phyloP scores from a whole-genome alignment of 2,797 vertebrate species.

The Petrocephalus sullivani region DNA sequence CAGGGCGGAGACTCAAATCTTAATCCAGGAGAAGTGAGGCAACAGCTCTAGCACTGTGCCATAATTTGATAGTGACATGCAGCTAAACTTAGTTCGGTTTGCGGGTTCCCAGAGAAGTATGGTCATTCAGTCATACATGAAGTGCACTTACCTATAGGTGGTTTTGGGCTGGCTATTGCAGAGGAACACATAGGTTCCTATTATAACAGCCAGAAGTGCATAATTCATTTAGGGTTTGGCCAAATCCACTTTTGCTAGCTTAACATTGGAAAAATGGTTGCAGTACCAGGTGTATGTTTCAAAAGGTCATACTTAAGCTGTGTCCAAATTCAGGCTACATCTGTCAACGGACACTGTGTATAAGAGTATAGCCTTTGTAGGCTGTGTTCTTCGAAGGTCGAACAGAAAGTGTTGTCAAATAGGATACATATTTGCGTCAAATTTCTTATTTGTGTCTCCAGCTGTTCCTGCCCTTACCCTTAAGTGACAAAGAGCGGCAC shows the following conservation, averaged over 20 bases:
- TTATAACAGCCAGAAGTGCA: neutral
- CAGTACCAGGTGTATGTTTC: neutral
- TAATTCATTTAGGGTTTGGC: neutral
- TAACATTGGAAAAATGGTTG: neutral
- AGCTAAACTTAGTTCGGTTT: neutral
- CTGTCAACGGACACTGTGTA: neutral
- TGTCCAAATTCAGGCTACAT: neutral
- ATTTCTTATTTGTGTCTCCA: no score
- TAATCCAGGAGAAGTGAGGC: neutral
- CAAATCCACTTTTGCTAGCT: neutral
- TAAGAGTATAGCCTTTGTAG: neutral
- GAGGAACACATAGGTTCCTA: neutral
- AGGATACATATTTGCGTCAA: no score
- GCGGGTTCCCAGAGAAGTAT: neutral
- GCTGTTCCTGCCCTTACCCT: no score
- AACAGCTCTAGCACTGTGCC: neutral
- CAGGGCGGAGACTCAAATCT: neutral
- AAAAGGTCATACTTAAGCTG: neutral
- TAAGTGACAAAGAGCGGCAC: no score
- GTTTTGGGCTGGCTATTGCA: neutral
- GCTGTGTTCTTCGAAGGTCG: neutral
- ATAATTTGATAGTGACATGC: neutral
- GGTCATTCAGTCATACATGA: neutral
- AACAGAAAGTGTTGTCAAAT: no score
- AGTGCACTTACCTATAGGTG: neutral